A percentile compares a stretch with the other conserved stretches of the same genome.
Evolutionary conservation across 2,113 vertebrate species (phyloP).

Genomic region (Colossoma macropomum): DNA sequence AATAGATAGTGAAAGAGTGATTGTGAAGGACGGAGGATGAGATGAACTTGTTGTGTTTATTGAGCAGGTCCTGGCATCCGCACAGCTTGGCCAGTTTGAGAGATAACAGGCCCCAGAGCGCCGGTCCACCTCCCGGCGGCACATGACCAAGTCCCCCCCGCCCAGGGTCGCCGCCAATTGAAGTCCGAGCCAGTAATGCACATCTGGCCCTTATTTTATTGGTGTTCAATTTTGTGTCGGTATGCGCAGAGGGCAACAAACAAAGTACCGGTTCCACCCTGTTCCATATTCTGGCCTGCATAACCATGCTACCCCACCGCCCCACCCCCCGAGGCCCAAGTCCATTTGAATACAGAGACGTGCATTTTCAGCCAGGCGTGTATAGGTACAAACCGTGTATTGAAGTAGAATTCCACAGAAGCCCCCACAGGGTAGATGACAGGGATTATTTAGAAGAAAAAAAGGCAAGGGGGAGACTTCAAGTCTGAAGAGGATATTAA

Average conservation of each 20-base stretch:
- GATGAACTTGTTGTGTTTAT: slow-evolving; percentile 76
- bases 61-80: slow-evolving; percentile 65
- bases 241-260: slow-evolving; percentile 77
- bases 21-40: slow-evolving; percentile 28
- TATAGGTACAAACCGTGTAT: slow-evolving; percentile 74
- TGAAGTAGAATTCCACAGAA: slow-evolving; percentile 72
- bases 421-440: slow-evolving; percentile 75
- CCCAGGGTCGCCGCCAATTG: slow-evolving; percentile 65
- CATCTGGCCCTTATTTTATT: slow-evolving; percentile 82
- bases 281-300: slow-evolving; percentile 67
- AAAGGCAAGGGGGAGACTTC: slow-evolving; percentile 69
- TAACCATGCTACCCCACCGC: not conserved
- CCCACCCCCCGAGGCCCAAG: slow-evolving; percentile 49
- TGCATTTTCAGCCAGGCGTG: slow-evolving; percentile 65
- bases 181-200: slow-evolving; percentile 73
- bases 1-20: slow-evolving; percentile 32
- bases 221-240: slow-evolving; percentile 74
- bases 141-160: slow-evolving; percentile 64
- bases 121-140: slow-evolving; percentile 64
- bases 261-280: slow-evolving; percentile 73
- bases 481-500: slow-evolving; percentile 84
- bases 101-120: slow-evolving; percentile 69
- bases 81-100: slow-evolving; percentile 61
- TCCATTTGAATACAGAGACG: slow-evolving; percentile 66
- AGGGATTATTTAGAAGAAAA: slow-evolving; percentile 77